Evolutionary conservation across 30 jellyfish, hydroid and myxozoan species (phyloP).

Genomic region (Hydractinia symbiolongicarpus): DNA sequence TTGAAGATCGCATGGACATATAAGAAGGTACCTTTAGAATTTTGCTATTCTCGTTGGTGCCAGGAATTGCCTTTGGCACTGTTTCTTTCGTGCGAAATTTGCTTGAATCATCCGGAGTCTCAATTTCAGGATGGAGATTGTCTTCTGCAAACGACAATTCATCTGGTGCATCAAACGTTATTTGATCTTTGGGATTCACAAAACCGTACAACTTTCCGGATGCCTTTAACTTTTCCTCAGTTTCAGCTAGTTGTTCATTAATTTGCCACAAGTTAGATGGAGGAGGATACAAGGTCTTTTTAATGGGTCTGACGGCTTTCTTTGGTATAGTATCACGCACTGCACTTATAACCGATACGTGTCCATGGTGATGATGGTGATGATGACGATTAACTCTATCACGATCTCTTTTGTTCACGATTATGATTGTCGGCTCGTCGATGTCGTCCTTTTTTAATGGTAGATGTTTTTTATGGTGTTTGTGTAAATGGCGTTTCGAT

Average conservation of each 20-base stretch:
- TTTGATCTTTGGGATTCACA: neutral
- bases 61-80: neutral
- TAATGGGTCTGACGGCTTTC: neutral
- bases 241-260: constrained; percentile 24
- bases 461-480: neutral
- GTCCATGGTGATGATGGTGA: neutral
- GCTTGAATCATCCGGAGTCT: neutral
- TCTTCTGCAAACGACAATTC: neutral
- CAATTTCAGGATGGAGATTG: constrained; percentile 10
- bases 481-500: neutral
- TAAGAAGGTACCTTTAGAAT: too few relatives aligned
- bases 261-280: constrained; percentile 40
- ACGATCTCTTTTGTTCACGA: neutral
- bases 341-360: constrained; percentile 2
- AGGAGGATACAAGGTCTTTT: constrained; percentile 30
- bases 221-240: constrained; percentile 18
- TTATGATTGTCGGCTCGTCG: too few relatives aligned
- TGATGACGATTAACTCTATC: neutral
- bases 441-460: neutral
- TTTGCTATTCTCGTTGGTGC: too few relatives aligned
- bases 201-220: constrained; percentile 8
- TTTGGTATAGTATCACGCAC: constrained; percentile 28
- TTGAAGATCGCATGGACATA: too few relatives aligned
- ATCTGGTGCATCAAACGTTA: neutral
- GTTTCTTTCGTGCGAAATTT: constrained; percentile 10